These are phyloP conservation scores for Laspeyria flexula DNA, from an alignment of 2,888 invertebrate genomes.

Conservation along the genomic window DNA sequence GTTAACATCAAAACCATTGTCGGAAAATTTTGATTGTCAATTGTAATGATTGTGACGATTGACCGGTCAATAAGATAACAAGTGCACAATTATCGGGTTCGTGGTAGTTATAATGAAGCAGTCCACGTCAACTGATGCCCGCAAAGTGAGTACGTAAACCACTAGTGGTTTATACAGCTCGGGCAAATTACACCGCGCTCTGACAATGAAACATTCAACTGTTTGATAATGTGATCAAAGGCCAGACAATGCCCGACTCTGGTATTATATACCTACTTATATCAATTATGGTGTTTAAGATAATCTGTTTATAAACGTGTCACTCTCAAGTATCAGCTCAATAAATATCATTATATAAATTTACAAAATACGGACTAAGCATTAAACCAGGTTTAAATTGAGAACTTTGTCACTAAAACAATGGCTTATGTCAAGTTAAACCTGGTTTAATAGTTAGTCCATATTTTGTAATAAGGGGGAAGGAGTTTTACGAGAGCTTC, in stretches of 20 bases:
- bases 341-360: too few relatives aligned
- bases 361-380: too few relatives aligned
- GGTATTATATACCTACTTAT: not conserved
- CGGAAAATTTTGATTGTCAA: conserved; percentile 10
- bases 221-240: conserved; percentile 18
- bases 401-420: too few relatives aligned
- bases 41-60: conserved; percentile 21
- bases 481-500: too few relatives aligned
- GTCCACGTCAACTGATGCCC: conserved; percentile 11
- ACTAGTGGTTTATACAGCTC: conserved; percentile 20
- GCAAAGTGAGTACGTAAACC: conserved; percentile 13
- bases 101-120: conserved; percentile 28
- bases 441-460: too few relatives aligned
- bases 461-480: too few relatives aligned
- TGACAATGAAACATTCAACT: conserved; percentile 11
- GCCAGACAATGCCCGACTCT: conserved; percentile 6
- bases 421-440: too few relatives aligned
- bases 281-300: too few relatives aligned
- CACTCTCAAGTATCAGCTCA: too few relatives aligned
- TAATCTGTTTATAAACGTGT: too few relatives aligned
- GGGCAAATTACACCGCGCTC: conserved; percentile 11
- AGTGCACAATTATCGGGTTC: conserved; percentile 16
- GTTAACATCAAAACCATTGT: too few relatives aligned
- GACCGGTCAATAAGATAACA: conserved; percentile 28
- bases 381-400: too few relatives aligned